phyloP scores from a whole-genome alignment of 2,888 invertebrate genomes.

The Pseudococcus viburni region DNA sequence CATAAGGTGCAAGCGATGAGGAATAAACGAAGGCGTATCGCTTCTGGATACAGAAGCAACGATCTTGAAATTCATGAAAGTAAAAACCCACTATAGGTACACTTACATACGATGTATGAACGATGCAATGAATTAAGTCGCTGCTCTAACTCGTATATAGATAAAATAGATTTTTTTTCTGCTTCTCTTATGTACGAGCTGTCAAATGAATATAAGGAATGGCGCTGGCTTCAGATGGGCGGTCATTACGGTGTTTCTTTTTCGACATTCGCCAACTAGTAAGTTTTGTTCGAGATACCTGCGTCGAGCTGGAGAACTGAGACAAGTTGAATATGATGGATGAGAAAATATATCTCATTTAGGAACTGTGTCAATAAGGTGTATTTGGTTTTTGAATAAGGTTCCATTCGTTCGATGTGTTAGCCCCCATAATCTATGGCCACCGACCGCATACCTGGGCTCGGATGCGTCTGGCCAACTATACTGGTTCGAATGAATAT shows the following conservation, averaged over 20 bases:
- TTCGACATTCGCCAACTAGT: slow-evolving; percentile 43
- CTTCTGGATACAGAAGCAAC: slow-evolving; percentile 42
- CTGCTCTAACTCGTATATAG: not conserved
- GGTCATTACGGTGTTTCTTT: slow-evolving; percentile 34
- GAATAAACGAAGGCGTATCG: slow-evolving; percentile 23
- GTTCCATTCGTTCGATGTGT: too few relatives aligned
- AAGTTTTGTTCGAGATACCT: not conserved
- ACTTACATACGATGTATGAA: not conserved
- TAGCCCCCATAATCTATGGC: not conserved
- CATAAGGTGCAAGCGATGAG: not conserved
- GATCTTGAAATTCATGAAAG: slow-evolving; percentile 45
- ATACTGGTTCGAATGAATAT: not conserved
- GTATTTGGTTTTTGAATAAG: not conserved
- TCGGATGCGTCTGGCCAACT: not conserved
- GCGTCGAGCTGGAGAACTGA: not conserved
- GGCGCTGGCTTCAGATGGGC: not conserved
- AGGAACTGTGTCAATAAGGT: slow-evolving; percentile 42
- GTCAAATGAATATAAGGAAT: slow-evolving; percentile 5
- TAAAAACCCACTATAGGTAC: slow-evolving; percentile 21
- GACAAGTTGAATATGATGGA: slow-evolving; percentile 34
- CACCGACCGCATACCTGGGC: not conserved
- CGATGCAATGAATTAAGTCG: slow-evolving; percentile 14
- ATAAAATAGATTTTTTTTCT: not conserved
- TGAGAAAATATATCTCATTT: slow-evolving; percentile 48
- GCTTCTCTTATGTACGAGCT: not conserved